Evolutionary conservation across 2,888 invertebrate species (phyloP).

Genomic region (Dynastes hyllus): DNA sequence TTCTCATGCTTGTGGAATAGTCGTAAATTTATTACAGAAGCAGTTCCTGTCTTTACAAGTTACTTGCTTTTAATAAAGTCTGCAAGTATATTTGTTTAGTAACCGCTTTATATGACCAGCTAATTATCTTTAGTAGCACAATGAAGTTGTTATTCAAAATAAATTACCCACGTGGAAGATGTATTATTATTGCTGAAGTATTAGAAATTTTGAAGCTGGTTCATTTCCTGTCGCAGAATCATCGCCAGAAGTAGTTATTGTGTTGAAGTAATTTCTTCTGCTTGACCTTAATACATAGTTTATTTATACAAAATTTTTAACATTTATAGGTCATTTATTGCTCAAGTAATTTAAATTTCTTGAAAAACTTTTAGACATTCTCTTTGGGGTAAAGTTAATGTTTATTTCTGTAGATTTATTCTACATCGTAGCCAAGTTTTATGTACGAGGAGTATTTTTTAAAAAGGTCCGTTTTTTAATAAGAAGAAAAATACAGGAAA

Average conservation of each 20-base stretch:
- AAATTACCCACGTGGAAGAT: not conserved
- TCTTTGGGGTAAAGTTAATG: not conserved
- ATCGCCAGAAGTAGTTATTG: not conserved
- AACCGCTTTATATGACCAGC: not conserved
- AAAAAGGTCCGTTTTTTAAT: too few relatives aligned
- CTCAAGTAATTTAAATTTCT: not conserved
- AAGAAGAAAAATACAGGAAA: too few relatives aligned
- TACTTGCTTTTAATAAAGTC: not conserved
- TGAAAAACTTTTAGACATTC: not conserved
- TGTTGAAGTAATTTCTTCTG: not conserved
- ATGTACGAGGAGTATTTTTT: too few relatives aligned
- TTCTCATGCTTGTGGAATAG: not conserved
- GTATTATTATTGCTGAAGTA: not conserved
- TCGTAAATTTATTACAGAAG: not conserved
- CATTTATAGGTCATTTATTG: not conserved
- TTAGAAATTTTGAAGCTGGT: not conserved
- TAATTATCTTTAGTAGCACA: not conserved
- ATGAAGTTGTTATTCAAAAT: not conserved
- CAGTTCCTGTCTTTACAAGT: not conserved
- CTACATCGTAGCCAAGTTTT: too few relatives aligned
- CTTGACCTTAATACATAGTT: not conserved
- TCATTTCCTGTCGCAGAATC: not conserved
- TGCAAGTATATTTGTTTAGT: not conserved
- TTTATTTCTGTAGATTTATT: too few relatives aligned
- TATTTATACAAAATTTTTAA: not conserved